These are phyloP conservation scores for Drosophila rufa DNA, from an alignment of 1,140 invertebrate genomes.

Conservation along the genomic window DNA sequence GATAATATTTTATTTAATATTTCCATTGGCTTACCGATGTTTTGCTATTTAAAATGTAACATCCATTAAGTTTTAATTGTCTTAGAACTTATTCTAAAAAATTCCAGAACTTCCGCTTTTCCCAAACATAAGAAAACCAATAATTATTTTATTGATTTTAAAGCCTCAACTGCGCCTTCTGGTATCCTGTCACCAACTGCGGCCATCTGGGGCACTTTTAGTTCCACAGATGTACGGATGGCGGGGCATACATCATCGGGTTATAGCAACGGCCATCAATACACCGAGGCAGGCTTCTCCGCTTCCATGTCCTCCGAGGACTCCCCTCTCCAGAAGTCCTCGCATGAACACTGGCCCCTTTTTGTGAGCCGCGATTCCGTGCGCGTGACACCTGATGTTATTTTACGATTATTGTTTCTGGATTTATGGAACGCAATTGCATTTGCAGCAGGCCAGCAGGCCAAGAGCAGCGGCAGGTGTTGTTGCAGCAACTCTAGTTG, in stretches of 20 bases:
- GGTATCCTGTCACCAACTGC: constrained; percentile 25
- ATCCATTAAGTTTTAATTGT: background rate
- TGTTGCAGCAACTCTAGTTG: constrained; percentile 29
- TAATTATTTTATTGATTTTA: background rate
- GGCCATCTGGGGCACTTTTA: constrained; percentile 22
- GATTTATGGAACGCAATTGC: constrained; percentile 81
- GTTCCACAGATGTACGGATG: constrained; percentile 25
- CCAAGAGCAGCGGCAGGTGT: constrained; percentile 45
- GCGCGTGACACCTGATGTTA: constrained; percentile 83
- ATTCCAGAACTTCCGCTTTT: background rate
- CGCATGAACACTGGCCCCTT: constrained; percentile 27
- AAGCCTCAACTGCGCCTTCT: constrained; percentile 11
- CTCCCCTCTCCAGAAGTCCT: constrained; percentile 5
- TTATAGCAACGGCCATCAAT: constrained; percentile 32
- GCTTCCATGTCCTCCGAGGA: constrained; percentile 21
- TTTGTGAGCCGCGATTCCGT: constrained; percentile 49
- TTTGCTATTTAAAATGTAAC: background rate
- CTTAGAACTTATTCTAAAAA: too few relatives aligned
- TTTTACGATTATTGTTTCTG: constrained; percentile 82
- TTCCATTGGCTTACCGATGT: background rate
- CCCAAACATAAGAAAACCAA: background rate
- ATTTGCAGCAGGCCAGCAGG: constrained; percentile 48
- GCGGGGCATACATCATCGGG: constrained; percentile 41
- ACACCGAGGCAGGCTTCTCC: constrained; percentile 15
- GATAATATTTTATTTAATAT: background rate